Conservation (phyloP, 2,888 invertebrate species). For the Orchesella flavescens region DNA sequence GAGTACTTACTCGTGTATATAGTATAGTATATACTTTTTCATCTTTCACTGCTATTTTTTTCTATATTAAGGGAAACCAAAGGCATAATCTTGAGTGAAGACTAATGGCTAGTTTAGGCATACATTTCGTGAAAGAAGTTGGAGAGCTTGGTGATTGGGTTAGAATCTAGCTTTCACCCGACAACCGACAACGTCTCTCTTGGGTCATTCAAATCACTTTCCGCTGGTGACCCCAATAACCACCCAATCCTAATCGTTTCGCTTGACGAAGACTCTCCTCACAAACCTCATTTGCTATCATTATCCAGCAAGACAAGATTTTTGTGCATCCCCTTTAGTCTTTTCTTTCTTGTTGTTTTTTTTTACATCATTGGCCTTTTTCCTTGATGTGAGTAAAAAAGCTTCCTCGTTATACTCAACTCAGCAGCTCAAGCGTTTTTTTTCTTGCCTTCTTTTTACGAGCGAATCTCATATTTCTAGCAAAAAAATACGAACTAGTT, state of each 20-base stretch:
- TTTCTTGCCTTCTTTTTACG: not conserved
- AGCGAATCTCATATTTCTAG: constrained; percentile 6
- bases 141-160: not conserved
- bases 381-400: not conserved
- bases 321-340: constrained; percentile 21
- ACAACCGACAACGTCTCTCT: not conserved
- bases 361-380: not conserved
- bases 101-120: constrained; percentile 16
- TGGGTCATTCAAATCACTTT: constrained; percentile 67
- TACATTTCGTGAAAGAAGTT: not conserved
- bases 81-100: constrained; percentile 2
- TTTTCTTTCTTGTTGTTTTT: constrained; percentile 10
- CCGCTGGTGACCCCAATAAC: constrained; percentile 56
- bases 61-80: no score
- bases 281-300: constrained; percentile 26
- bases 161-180: no score
- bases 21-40: no score
- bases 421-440: not conserved
- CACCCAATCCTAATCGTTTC: constrained; percentile 38
- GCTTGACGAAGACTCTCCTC: not conserved
- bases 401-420: not conserved
- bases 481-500: not conserved
- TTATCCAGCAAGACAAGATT: constrained; percentile 10
- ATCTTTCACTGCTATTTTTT: not conserved
- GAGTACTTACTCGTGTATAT: no score